Evolutionary conservation across 2,113 vertebrate species (phyloP), one percentile per base, ranked within the genome.

Genomic region (Oryzias celebensis): DNA sequence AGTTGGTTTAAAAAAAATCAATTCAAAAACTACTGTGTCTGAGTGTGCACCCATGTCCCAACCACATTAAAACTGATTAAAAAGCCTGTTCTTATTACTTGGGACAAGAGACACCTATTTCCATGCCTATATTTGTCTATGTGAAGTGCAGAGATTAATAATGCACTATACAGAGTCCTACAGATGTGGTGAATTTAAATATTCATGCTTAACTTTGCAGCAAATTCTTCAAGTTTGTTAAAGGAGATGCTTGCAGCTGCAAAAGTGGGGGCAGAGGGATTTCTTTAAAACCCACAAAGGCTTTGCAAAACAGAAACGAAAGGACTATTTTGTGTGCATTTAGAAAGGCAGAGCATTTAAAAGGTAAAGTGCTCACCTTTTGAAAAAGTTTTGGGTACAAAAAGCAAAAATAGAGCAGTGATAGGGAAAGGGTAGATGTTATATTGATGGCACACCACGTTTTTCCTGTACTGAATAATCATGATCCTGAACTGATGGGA

Each of bases 381-480:
- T 12, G 12, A 72, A 63, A 73, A 77, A 85, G 62, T 73, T 77
- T 58, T 73, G 48, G 52, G 53, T 81, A 68, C 56, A 51, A 7
- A 58, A 28, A 68, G 56, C 42, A 14, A 62, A 36, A 46, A 1
- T 20, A 23, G 41, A 56, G 18, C 28, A 60, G 55, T 45, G 52
- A 70, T 58, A 53, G 72, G 76, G 71, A 74, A 78, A 70, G 75
- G 77, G 78, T 78, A 80, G 68, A 80, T 80, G 70, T 83, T 79
- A 59, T 78, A 80, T 76, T 72, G 80, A 88, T 84, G 80, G 73
- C 73, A 84, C 8, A 43, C 82, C 65, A 71, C 16, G 51, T 71
- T 78, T 78, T 66, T 81, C 71, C 73, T 74, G 82, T 87, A 82
- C 82, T 81, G 78, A 88, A 86, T 88, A 87, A 88, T 86, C 78